These are phyloP conservation scores for Ceryle rudis DNA, from an alignment of 2,797 vertebrate genomes.

Conservation along the genomic window DNA sequence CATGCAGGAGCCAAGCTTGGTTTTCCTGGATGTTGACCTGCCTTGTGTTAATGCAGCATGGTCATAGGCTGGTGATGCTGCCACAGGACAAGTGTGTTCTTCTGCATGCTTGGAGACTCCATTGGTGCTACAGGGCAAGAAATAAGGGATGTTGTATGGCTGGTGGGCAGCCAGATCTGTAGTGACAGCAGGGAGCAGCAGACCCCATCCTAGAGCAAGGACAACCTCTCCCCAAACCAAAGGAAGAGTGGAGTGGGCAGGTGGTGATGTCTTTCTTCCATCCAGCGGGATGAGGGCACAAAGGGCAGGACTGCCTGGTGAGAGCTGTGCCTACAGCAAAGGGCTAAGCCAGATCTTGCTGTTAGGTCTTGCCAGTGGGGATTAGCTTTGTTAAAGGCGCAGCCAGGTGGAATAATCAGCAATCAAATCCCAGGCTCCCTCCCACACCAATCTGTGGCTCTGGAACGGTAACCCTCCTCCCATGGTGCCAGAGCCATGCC, in stretches of 20 bases:
- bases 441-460: background rate
- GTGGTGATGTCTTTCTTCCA: background rate
- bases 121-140: background rate
- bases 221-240: fast-evolving
- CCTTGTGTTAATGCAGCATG: fast-evolving
- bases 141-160: background rate
- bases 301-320: background rate
- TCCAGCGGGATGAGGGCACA: background rate
- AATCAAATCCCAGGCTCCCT: background rate
- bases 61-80: background rate
- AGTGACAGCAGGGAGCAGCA: background rate
- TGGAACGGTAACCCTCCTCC: background rate
- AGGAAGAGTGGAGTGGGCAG: fast-evolving
- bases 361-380: background rate
- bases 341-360: background rate
- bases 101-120: background rate
- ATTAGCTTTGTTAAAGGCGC: slow-evolving; percentile 15
- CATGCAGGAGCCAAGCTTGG: background rate
- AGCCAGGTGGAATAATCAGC: slow-evolving; percentile 5
- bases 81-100: fast-evolving
- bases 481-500: fast-evolving
- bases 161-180: background rate
- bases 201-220: background rate
- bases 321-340: background rate
- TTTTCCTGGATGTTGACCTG: background rate